Evolutionary conservation across 2,797 vertebrate genomes (phyloP).

Genomic region (Microtus californicus): DNA sequence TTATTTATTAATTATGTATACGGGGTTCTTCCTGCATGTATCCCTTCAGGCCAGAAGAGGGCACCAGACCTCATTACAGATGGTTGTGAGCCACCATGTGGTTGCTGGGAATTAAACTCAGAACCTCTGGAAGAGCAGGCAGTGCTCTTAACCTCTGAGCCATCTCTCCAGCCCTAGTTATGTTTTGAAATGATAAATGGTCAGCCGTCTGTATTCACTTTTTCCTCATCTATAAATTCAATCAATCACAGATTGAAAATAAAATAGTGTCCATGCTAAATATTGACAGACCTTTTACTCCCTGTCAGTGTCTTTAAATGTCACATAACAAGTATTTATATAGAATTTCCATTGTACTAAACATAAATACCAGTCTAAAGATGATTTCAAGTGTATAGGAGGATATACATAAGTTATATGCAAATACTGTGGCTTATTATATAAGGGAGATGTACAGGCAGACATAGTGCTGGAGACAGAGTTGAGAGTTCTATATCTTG

Average conservation of each 20-base stretch:
- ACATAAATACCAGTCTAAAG: background rate
- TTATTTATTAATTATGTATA: too few species aligned
- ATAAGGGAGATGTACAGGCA: background rate
- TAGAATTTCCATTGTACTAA: background rate
- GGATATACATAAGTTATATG: too few species aligned
- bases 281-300: background rate
- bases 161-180: too few species aligned
- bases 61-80: too few species aligned
- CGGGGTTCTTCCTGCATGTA: too few species aligned
- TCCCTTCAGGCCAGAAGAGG: too few species aligned
- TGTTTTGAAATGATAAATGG: background rate
- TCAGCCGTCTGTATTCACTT: background rate
- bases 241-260: background rate
- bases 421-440: background rate
- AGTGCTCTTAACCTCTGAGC: too few species aligned
- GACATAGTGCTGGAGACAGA: background rate
- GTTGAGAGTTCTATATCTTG: background rate
- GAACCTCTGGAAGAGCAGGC: too few species aligned
- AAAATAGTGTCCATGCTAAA: background rate
- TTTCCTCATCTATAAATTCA: background rate
- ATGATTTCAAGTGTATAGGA: background rate
- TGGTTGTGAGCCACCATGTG: too few species aligned
- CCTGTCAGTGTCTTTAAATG: background rate
- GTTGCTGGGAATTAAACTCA: too few species aligned
- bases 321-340: background rate